Evolutionary conservation across 2,113 vertebrate genomes (phyloP).

Genomic region (Odontophorus gujanensis): DNA sequence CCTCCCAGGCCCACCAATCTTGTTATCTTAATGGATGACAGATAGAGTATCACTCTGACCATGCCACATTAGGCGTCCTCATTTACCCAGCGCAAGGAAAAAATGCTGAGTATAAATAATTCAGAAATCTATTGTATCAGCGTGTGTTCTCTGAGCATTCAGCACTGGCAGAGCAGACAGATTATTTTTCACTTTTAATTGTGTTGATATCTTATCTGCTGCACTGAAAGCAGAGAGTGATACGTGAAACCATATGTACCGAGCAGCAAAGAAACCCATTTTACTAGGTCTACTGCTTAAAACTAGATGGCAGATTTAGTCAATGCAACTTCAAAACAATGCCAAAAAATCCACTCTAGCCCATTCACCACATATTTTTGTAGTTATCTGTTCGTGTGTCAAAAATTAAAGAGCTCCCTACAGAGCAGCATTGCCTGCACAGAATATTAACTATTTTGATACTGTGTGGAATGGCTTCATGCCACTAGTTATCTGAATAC

Average conservation of each 20-base stretch:
- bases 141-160: constrained; percentile 85
- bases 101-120: constrained; percentile 90
- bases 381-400: constrained; percentile 16
- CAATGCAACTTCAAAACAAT: constrained; percentile 37
- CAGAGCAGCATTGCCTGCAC: constrained; percentile 18
- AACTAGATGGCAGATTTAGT: constrained; percentile 75
- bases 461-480: not conserved
- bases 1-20: constrained; percentile 80
- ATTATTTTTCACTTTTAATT: constrained; percentile 95
- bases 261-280: constrained; percentile 68
- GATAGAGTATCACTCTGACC: constrained; percentile 79
- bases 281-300: constrained; percentile 79
- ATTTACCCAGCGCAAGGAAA: constrained; percentile 91
- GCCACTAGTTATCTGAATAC: constrained; percentile 3
- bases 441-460: constrained; percentile 48
- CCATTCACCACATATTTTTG: constrained; percentile 38
- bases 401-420: constrained; percentile 36
- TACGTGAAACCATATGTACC: constrained; percentile 79
- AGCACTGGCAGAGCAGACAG: constrained; percentile 77
- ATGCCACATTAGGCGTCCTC: constrained; percentile 84
- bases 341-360: not conserved
- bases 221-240: constrained; percentile 84
- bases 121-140: constrained; percentile 80
- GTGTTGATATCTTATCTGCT: constrained; percentile 88
- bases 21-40: constrained; percentile 91